Percentiles rank a stretch among this genome's conserved stretches.
phyloP scores from a whole-genome alignment of 2,113 vertebrate species.

The Lanius collurio region DNA sequence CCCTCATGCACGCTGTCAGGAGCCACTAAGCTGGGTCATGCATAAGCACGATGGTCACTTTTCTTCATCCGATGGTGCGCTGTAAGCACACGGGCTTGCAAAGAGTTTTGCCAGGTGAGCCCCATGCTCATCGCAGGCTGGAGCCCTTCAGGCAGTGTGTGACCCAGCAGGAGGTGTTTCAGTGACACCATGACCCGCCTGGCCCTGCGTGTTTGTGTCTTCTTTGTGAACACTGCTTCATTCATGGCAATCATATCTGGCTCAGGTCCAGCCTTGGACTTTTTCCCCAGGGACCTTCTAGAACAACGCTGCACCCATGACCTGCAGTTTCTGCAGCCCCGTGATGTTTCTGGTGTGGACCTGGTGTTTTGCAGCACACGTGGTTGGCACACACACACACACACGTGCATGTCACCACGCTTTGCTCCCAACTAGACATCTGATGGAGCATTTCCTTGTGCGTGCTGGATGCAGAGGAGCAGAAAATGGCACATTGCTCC shows the following conservation, averaged over 20 bases:
- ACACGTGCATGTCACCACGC: rapidly evolving
- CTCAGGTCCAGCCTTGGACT: neutral
- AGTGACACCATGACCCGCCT: neutral
- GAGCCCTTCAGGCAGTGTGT: neutral
- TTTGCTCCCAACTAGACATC: neutral
- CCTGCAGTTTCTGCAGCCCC: neutral
- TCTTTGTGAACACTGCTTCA: neutral
- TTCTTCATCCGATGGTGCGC: neutral
- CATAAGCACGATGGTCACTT: rapidly evolving
- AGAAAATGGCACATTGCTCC: neutral
- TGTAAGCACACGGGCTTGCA: neutral
- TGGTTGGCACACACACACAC: rapidly evolving
- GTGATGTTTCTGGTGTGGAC: neutral
- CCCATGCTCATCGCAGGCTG: neutral
- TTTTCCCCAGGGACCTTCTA: neutral
- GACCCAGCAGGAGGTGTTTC: neutral
- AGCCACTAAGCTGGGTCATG: rapidly evolving
- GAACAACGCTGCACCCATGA: rapidly evolving
- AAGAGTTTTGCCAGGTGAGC: neutral
- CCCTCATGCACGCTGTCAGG: rapidly evolving
- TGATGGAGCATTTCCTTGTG: neutral
- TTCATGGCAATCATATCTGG: too few relatives aligned
- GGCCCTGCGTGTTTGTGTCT: rapidly evolving
- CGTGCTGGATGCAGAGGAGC: neutral
- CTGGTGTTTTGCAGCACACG: neutral